phyloP scores from a whole-genome alignment of 2,888 invertebrate species.

The Archips xylosteana region DNA sequence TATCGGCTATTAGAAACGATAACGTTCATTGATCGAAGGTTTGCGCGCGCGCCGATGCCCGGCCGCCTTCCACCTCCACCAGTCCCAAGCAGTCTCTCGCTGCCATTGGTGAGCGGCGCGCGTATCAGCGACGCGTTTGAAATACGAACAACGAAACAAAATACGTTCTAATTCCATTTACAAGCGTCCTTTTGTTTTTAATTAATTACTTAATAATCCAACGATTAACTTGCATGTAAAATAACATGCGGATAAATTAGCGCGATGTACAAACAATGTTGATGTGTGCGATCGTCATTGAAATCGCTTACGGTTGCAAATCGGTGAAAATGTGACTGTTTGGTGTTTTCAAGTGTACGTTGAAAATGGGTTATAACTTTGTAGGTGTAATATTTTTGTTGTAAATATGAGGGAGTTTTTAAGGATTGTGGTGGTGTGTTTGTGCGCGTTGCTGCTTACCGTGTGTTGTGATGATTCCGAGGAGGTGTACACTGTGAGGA shows the following conservation, averaged over 20 bases:
- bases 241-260: not conserved
- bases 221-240: not conserved
- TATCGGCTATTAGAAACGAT: conserved; percentile 66
- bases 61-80: conserved; percentile 59
- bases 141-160: conserved; percentile 58
- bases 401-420: conserved; percentile 77
- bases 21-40: conserved; percentile 58
- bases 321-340: conserved; percentile 82
- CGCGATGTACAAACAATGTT: conserved; percentile 47
- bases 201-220: no score
- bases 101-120: conserved; percentile 58
- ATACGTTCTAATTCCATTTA: conserved; percentile 47
- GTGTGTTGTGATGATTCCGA: conserved; percentile 67
- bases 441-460: conserved; percentile 67
- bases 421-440: conserved; percentile 74
- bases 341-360: conserved; percentile 53
- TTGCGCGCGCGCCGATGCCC: conserved; percentile 64
- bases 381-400: conserved; percentile 49
- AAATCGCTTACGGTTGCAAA: conserved; percentile 57
- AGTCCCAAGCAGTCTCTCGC: conserved; percentile 67
- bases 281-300: conserved; percentile 59
- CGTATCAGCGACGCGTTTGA: conserved; percentile 55
- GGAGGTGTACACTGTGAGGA: conserved; percentile 60
- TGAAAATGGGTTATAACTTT: conserved; percentile 72
- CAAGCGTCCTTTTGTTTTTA: conserved; percentile 9